These are phyloP conservation scores for Pollenia angustigena DNA, from an alignment of 2,888 invertebrate genomes.

Conservation along the genomic window DNA sequence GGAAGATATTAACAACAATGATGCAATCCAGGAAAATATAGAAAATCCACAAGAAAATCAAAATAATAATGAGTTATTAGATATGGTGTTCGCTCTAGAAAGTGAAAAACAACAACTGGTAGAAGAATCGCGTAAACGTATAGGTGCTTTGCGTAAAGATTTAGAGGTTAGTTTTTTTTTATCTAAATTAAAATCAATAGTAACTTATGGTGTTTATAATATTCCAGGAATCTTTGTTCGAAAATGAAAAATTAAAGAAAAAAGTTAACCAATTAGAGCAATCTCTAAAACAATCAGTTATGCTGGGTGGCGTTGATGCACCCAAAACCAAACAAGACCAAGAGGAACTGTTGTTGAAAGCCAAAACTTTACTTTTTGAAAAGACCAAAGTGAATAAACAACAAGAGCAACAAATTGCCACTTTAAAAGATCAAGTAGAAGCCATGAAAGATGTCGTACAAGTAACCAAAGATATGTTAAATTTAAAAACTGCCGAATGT, in stretches of 20 bases:
- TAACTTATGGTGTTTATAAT: not conserved
- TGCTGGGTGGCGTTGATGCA: slow-evolving; percentile 81
- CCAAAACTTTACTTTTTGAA: slow-evolving; percentile 89
- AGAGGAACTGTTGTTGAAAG: slow-evolving; percentile 86
- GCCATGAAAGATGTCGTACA: slow-evolving; percentile 92
- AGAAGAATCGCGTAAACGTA: slow-evolving; percentile 82
- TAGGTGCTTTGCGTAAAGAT: slow-evolving; percentile 81
- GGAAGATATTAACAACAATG: slow-evolving; percentile 80
- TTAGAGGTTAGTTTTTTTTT: slow-evolving; percentile 81
- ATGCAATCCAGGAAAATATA: slow-evolving; percentile 17
- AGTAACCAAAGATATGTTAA: slow-evolving; percentile 91
- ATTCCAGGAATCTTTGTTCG: slow-evolving; percentile 79
- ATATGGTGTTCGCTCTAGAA: slow-evolving; percentile 83
- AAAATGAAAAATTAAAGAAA: slow-evolving; percentile 82
- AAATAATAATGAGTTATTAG: slow-evolving; percentile 80
- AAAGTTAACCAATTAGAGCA: slow-evolving; percentile 81
- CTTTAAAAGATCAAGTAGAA: slow-evolving; percentile 87
- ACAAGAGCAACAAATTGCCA: slow-evolving; percentile 91
- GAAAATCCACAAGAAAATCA: slow-evolving; percentile 43
- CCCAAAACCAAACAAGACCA: slow-evolving; percentile 83
- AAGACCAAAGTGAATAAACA: slow-evolving; percentile 91
- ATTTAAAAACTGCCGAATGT: slow-evolving; percentile 91
- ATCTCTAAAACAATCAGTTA: slow-evolving; percentile 82
- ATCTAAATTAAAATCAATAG: not conserved
- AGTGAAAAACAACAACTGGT: slow-evolving; percentile 83